These are phyloP conservation scores for Bombylius major DNA, from an alignment of 2,888 invertebrate genomes.

Conservation along the genomic window DNA sequence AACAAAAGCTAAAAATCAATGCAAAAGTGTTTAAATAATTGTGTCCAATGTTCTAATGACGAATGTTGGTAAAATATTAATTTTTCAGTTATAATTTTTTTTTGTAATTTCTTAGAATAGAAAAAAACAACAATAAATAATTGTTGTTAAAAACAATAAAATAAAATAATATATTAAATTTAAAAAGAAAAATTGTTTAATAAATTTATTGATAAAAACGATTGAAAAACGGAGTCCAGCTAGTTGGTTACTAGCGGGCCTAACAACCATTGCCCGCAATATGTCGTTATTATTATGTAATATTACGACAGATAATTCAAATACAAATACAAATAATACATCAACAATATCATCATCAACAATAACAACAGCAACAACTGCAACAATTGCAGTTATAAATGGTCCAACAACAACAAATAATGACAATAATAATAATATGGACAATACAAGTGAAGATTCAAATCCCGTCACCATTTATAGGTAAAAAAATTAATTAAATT, in stretches of 20 bases:
- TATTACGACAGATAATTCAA: conserved; percentile 7
- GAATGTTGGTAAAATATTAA: too few relatives aligned
- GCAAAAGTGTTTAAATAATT: too few relatives aligned
- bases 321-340: conserved; percentile 3
- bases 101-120: too few relatives aligned
- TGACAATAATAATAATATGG: conserved; percentile 56
- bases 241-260: conserved; percentile 11
- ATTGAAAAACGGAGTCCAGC: conserved; percentile 10
- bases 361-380: conserved; percentile 3
- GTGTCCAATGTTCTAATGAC: too few relatives aligned
- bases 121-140: too few relatives aligned
- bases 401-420: conserved; percentile 27
- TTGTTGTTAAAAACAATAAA: too few relatives aligned
- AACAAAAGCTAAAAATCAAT: too few relatives aligned
- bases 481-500: conserved; percentile 38
- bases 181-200: too few relatives aligned
- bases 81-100: too few relatives aligned
- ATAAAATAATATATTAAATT: too few relatives aligned
- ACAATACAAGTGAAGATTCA: conserved; percentile 77
- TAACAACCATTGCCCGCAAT: conserved; percentile 11
- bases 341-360: conserved; percentile 12
- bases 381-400: conserved; percentile 8
- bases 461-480: conserved; percentile 81
- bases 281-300: conserved; percentile 29
- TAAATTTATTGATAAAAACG: conserved; percentile 10